A percentile compares a stretch with the other conserved stretches of the same genome.
Evolutionary conservation across 2,888 invertebrate genomes (phyloP).

Genomic region (Ormyrus pomaceus): DNA sequence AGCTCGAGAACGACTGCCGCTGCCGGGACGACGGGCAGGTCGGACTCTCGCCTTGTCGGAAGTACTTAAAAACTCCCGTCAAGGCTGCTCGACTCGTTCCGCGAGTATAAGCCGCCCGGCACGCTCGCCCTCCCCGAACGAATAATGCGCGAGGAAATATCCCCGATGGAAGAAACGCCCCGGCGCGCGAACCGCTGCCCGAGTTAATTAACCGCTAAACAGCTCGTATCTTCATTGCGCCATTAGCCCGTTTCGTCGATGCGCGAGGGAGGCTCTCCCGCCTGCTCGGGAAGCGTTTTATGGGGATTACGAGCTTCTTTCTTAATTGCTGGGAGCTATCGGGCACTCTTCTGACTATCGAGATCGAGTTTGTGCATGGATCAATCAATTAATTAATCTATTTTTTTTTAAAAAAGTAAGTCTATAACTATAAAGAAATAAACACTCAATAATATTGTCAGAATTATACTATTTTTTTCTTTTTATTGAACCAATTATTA

Average conservation of each 20-base stretch:
- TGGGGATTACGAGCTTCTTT: neutral
- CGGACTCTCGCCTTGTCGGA: slow-evolving; percentile 35
- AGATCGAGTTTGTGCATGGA: too few relatives aligned
- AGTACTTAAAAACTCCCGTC: slow-evolving; percentile 53
- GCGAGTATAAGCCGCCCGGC: slow-evolving; percentile 11
- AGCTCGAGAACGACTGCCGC: slow-evolving; percentile 59
- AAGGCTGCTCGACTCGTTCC: slow-evolving; percentile 48
- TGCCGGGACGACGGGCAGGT: slow-evolving; percentile 32
- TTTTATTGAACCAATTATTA: too few relatives aligned
- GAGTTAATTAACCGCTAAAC: slow-evolving; percentile 54
- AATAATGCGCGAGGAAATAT: slow-evolving; percentile 36
- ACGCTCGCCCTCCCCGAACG: neutral
- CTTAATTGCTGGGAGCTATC: neutral
- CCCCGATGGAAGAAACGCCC: slow-evolving; percentile 37
- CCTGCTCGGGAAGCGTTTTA: neutral
- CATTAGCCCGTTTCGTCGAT: neutral
- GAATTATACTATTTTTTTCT: too few relatives aligned
- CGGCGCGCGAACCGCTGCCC: slow-evolving; percentile 13
- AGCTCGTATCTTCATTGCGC: slow-evolving; percentile 15
- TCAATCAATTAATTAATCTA: too few relatives aligned
- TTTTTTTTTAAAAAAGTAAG: too few relatives aligned
- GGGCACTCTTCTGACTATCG: too few relatives aligned
- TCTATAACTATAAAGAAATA: too few relatives aligned
- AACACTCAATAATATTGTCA: too few relatives aligned
- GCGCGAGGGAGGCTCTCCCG: neutral